phyloP scores from a whole-genome alignment of 2,888 invertebrate genomes.

The Oasisia sp. region DNA sequence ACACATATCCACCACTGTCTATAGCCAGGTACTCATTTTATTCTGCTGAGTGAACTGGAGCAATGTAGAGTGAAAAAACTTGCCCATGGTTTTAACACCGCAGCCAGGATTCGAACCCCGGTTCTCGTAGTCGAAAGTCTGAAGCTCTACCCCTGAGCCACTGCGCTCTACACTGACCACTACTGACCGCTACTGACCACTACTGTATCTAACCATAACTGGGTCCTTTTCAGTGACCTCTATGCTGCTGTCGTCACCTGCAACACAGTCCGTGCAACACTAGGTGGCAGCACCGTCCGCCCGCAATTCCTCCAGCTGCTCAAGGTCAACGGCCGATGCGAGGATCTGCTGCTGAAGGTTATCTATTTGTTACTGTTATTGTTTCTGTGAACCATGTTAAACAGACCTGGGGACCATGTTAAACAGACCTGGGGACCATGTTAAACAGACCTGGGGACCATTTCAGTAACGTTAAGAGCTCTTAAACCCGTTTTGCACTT shows the following conservation, averaged over 20 bases:
- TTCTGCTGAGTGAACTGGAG: too few species aligned
- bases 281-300: slow-evolving; percentile 24
- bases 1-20: too few species aligned
- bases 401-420: not conserved
- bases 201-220: not conserved
- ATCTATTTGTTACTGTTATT: not conserved
- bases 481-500: not conserved
- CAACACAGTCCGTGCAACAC: slow-evolving; percentile 26
- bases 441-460: not conserved
- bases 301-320: slow-evolving; percentile 25
- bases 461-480: not conserved
- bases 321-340: slow-evolving; percentile 24
- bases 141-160: too few species aligned
- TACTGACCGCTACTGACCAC: not conserved
- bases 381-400: too few species aligned
- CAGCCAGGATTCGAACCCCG: too few species aligned
- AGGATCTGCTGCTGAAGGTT: slow-evolving; percentile 32
- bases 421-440: not conserved
- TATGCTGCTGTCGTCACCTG: slow-evolving; percentile 32
- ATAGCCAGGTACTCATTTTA: too few species aligned
- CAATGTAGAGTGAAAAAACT: too few species aligned
- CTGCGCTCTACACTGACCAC: too few species aligned
- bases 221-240: slow-evolving; percentile 14
- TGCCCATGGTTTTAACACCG: too few species aligned
- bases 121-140: too few species aligned